phyloP scores from a whole-genome alignment of 2,113 vertebrate genomes.

The Lonchura striata region DNA sequence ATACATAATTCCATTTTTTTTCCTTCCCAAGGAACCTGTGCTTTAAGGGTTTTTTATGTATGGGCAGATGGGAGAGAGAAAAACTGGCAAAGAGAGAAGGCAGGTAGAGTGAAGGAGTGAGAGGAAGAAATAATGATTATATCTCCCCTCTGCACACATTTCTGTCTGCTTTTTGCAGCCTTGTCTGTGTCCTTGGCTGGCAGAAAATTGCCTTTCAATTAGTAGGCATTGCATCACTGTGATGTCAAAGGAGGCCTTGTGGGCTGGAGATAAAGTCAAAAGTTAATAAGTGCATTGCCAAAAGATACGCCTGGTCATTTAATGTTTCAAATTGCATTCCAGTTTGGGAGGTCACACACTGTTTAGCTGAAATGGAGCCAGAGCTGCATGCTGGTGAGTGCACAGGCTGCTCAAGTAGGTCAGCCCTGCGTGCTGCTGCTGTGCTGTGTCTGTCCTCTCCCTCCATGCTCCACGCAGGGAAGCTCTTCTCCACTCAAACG shows the following conservation, averaged over 20 bases:
- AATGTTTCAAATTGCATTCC: neutral
- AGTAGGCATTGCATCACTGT: neutral
- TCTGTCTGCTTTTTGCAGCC: neutral
- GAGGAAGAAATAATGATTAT: neutral
- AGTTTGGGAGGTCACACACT: neutral
- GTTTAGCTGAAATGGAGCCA: neutral
- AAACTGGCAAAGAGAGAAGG: neutral
- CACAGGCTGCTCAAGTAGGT: neutral
- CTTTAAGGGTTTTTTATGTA: neutral
- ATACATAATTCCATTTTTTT: neutral
- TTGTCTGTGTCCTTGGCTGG: neutral
- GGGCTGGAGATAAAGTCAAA: neutral
- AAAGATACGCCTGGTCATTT: neutral
- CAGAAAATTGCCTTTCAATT: neutral
- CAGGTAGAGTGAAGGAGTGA: neutral
- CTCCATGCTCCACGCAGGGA: neutral
- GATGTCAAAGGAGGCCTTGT: conserved; percentile 9
- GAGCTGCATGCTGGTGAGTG: neutral
- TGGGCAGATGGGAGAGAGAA: neutral
- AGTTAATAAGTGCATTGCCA: neutral
- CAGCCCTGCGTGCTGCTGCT: neutral
- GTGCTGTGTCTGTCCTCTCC: rapidly evolving
- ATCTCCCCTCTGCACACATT: neutral
- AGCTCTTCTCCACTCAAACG: neutral
- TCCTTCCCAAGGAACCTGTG: neutral